phyloP scores from a whole-genome alignment of 92 coral and sea anemone genomes.

The Epizoanthus scotinus region DNA sequence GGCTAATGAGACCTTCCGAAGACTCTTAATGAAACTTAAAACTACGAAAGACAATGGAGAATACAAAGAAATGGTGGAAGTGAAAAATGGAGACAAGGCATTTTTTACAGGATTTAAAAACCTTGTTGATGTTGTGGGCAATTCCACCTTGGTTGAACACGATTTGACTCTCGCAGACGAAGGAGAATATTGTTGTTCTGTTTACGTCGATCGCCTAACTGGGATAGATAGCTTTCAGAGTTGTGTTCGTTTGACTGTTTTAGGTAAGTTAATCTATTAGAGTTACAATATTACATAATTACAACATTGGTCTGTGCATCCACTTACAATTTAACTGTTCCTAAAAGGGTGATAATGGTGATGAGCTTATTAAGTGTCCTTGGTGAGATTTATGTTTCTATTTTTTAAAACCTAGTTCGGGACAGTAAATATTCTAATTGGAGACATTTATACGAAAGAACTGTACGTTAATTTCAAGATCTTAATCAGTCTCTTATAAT shows the following conservation, averaged over 20 bases:
- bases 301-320: too few relatives aligned
- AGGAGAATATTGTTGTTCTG: constrained; percentile 17
- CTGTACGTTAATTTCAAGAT: too few relatives aligned
- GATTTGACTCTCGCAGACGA: constrained; percentile 10
- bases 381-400: too few relatives aligned
- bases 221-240: background rate
- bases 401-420: too few relatives aligned
- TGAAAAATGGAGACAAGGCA: background rate
- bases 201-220: background rate
- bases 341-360: too few relatives aligned
- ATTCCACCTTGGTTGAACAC: constrained; percentile 12
- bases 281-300: too few relatives aligned
- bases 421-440: too few relatives aligned
- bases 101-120: background rate
- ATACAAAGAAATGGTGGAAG: background rate
- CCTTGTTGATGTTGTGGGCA: background rate
- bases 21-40: background rate
- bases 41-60: background rate
- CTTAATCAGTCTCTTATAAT: too few relatives aligned
- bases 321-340: too few relatives aligned
- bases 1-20: background rate
- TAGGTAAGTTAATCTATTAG: background rate
- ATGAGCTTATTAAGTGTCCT: too few relatives aligned
- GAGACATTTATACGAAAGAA: too few relatives aligned
- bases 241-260: constrained; percentile 5